Base-by-base conservation (phyloP, 2,888 invertebrate species). In the Diarsia mendica region DNA sequence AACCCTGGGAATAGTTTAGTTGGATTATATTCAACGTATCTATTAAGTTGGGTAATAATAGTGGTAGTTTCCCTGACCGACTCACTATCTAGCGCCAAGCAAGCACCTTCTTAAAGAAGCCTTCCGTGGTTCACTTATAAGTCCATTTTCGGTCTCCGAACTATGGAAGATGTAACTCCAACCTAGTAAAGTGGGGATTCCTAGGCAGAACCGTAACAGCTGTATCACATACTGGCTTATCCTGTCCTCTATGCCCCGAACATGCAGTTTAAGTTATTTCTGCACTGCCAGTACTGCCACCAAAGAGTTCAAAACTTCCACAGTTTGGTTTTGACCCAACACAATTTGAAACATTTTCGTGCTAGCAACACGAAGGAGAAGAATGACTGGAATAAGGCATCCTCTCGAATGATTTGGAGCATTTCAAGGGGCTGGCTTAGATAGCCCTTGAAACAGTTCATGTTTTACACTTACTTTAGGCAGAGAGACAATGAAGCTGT, bases 401-500 rank as follows among this genome's bases (percentile, higher is more conserved):
- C 55, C 13, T 15, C 23, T 6, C 13, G 6, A 55, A 23, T 55
- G 2, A 53, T 53, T 23, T 58, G 55, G 39, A 39, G 39, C 8
- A 39, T 55, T 55, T 23, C 23, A 23, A 55, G 23, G 1, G 13
- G 5, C 6, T 23, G 13, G 23, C n/a, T 53, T 53, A n/a, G 4
- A 1, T 6, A 13, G 4, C 23, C n/a, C 4, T 10, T 51, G n/a
- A 39, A 20, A 44, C 13, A 20, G 0, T 28, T 9, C 1, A 39
- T 18, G 13, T n/a, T 53, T 51, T 13, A 6, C 49, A 64, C 75
- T 75, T 72, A 97, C 97, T 95, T 97, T 95, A 10, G 98, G 98
- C 77, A 98, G 92, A 4, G 97, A 97, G 33, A 97, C 94, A 64
- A 98, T 97, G 89, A 98, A 98, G 80, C 96, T 97, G 92, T 98